Conservation (phyloP, 2,113 vertebrate genomes). For the Pseudorectes ferrugineus region DNA sequence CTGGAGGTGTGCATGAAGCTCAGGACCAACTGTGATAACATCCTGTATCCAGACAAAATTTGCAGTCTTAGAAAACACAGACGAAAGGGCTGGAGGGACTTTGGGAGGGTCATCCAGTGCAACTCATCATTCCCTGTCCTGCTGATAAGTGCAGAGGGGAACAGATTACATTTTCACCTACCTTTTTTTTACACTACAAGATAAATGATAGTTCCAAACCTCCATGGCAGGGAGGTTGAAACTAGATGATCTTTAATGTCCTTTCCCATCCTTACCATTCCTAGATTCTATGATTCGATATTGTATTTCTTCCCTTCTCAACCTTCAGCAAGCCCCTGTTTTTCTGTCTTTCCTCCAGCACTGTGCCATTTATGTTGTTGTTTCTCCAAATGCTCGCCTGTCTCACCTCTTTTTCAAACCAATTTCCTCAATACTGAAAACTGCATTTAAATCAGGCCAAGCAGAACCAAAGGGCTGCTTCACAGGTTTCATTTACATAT, state of each 20-base stretch:
- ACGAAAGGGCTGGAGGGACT: neutral
- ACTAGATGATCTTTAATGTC: neutral
- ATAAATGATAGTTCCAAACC: neutral
- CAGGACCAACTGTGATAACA: neutral
- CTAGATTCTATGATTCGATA: neutral
- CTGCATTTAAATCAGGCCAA: neutral
- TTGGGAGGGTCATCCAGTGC: neutral
- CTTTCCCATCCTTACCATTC: neutral
- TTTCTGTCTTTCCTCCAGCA: neutral
- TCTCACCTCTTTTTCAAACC: neutral
- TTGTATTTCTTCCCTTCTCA: neutral
- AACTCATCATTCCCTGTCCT: neutral
- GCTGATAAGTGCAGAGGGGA: neutral
- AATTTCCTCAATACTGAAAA: neutral
- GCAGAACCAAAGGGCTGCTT: neutral
- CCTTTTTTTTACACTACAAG: neutral
- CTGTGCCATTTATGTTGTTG: accelerated
- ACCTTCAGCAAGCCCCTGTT: neutral
- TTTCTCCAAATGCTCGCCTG: accelerated
- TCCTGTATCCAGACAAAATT: neutral
- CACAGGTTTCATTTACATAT: neutral
- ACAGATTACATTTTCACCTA: neutral
- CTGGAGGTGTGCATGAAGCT: neutral
- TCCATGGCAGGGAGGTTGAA: neutral
- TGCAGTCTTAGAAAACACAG: neutral